These are phyloP conservation scores for Aspidiotus destructor DNA, from an alignment of 2,888 invertebrate species.

Conservation along the genomic window DNA sequence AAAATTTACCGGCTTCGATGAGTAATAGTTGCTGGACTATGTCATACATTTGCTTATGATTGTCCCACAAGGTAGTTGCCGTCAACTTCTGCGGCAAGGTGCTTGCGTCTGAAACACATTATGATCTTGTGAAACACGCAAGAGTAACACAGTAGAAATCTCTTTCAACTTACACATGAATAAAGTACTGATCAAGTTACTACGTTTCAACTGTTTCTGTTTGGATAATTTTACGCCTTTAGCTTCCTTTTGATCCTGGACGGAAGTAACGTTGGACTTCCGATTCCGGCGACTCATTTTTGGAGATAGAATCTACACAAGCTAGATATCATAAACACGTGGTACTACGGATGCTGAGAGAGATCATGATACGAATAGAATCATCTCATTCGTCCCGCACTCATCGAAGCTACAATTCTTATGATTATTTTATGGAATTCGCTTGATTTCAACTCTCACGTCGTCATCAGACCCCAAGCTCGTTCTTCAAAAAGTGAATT, in stretches of 20 bases:
- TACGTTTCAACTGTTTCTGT: constrained; percentile 12
- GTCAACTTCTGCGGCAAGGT: constrained; percentile 20
- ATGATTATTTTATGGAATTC: too few species aligned
- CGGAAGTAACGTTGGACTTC: constrained; percentile 6
- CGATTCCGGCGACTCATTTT: constrained; percentile 17
- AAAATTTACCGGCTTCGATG: constrained; percentile 15
- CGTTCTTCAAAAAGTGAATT: too few species aligned
- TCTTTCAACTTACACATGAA: constrained; percentile 22
- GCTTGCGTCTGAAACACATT: constrained; percentile 16
- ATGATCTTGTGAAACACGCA: neutral
- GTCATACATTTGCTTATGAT: constrained; percentile 22
- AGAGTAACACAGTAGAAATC: neutral
- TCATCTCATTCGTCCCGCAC: too few species aligned
- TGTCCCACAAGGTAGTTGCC: constrained; percentile 15
- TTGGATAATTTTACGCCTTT: constrained; percentile 8
- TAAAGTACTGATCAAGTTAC: constrained; percentile 16
- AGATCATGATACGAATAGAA: too few species aligned
- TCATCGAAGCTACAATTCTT: too few species aligned
- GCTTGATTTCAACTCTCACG: too few species aligned
- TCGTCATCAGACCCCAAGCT: too few species aligned
- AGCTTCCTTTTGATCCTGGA: constrained; percentile 1
- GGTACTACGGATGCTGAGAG: too few species aligned
- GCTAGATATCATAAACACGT: too few species aligned
- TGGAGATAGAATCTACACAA: neutral
- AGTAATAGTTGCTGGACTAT: constrained; percentile 9